phyloP scores from a whole-genome alignment of 1,140 invertebrate genomes.

The Propsilocerus akamusi region DNA sequence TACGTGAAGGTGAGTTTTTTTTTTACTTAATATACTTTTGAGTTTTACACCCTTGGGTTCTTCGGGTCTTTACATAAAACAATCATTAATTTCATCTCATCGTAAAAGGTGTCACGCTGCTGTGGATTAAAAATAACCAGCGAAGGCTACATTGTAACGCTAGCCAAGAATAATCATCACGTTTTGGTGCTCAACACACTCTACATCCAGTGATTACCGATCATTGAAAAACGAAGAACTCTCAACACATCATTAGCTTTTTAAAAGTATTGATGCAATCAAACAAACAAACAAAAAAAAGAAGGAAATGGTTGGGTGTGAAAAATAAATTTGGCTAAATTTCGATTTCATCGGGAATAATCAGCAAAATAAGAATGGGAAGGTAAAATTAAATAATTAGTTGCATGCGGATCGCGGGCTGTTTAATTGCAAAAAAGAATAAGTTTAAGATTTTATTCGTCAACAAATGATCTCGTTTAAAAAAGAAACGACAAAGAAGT shows the following conservation, averaged over 20 bases:
- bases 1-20: conserved; percentile 63
- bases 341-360: too few species aligned
- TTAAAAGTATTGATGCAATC: background rate
- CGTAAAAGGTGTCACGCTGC: conserved; percentile 79
- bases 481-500: too few species aligned
- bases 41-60: background rate
- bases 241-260: background rate
- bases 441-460: too few species aligned
- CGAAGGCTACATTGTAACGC: conserved; percentile 88
- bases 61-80: background rate
- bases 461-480: too few species aligned
- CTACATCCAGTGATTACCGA: conserved; percentile 61
- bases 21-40: background rate
- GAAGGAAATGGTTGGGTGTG: too few species aligned
- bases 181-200: conserved; percentile 90
- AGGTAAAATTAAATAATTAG: too few species aligned
- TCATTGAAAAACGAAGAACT: conserved; percentile 14
- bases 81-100: conserved; percentile 13
- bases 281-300: background rate
- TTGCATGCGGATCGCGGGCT: too few species aligned
- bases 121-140: conserved; percentile 93
- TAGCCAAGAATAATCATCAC: conserved; percentile 97
- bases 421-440: too few species aligned
- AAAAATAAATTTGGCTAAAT: too few species aligned
- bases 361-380: too few species aligned